Percentiles rank a stretch among this genome's conserved stretches.
Evolutionary conservation across 2,888 invertebrate genomes (phyloP).

Genomic region (Crepidodera aurea): DNA sequence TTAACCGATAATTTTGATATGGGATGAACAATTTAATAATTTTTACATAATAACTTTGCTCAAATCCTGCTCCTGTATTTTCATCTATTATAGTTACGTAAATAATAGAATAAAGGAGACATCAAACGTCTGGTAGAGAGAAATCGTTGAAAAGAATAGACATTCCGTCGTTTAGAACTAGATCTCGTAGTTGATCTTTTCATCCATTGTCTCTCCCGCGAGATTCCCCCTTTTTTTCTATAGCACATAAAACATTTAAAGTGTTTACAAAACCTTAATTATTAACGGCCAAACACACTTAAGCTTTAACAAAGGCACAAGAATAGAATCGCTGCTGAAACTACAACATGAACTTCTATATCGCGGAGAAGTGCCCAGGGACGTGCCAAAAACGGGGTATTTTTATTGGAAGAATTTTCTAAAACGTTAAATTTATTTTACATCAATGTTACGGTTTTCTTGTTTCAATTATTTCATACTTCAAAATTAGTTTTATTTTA

Average conservation of each 20-base stretch:
- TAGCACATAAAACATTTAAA: slow-evolving; percentile 58
- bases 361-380: slow-evolving; percentile 29
- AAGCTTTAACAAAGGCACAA: slow-evolving; percentile 45
- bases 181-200: slow-evolving; percentile 18
- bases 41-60: too few relatives aligned
- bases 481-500: too few relatives aligned
- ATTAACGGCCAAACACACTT: slow-evolving; percentile 59
- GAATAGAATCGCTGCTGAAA: slow-evolving; percentile 32
- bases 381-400: slow-evolving; percentile 23
- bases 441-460: too few relatives aligned
- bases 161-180: slow-evolving; percentile 9
- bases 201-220: slow-evolving; percentile 37
- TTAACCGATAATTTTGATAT: too few relatives aligned
- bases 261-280: slow-evolving; percentile 59
- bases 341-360: slow-evolving; percentile 33
- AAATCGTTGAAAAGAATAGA: slow-evolving; percentile 30
- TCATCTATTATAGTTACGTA: too few relatives aligned
- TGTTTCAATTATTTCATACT: too few relatives aligned
- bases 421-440: too few relatives aligned
- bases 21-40: too few relatives aligned
- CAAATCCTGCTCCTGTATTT: too few relatives aligned
- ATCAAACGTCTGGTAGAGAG: slow-evolving; percentile 11
- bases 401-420: too few relatives aligned
- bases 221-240: slow-evolving; percentile 42
- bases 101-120: slow-evolving; percentile 2